Evolutionary conservation across 2,797 vertebrate species (phyloP), one percentile per base, ranked within the genome.

Genomic region (Tapirus indicus): DNA sequence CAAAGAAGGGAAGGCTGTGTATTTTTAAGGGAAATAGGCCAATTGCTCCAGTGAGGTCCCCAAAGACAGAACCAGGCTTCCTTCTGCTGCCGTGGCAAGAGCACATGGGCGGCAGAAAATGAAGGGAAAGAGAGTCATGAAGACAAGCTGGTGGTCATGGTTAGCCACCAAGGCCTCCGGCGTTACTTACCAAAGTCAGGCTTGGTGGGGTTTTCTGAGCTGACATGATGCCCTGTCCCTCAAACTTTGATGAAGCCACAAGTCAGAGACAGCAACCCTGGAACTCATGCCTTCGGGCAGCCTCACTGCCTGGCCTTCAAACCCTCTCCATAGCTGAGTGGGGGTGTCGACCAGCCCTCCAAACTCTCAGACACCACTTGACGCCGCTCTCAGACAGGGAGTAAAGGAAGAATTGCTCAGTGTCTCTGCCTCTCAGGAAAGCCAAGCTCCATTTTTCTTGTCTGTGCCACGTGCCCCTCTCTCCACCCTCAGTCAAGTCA

Each of bases 171-270:
- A 66, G 62, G 27, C 72, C 83, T 29, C 66, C 5, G 4, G 35
- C 0, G 1, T 60, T 58, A 91, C 93, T 98, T 52, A 93, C 89
- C 91, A 32, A 7, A 49, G 66, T 44, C 72, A 56, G 71, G 60
- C 27, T 32, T 35, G n/a, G 41, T 41, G 11, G 41, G 18, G 21
- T 74, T 52, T 47, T 49, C 82, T 1, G n/a, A 72, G 27, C 8
- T n/a, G 32, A 64, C 14, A 1, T 21, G 69, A 72, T 2, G 17
- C 49, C 90, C 74, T 89, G 38, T 8, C 72, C 52, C 74, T 72
- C 44, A 29, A 25, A 49, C 56, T 44, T 21, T 2, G 52, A 60
- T 17, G 71, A 79, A 92, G 49, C 20, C 96, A 56, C 29, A 18
- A 18, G 56, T 18, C 12, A 58, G 78, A 0, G 4, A 20, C 32